A percentile compares a stretch with the other conserved stretches of the same genome.
Evolutionary conservation across 2,113 vertebrate genomes (phyloP).

Genomic region (Anoplopoma fimbria): DNA sequence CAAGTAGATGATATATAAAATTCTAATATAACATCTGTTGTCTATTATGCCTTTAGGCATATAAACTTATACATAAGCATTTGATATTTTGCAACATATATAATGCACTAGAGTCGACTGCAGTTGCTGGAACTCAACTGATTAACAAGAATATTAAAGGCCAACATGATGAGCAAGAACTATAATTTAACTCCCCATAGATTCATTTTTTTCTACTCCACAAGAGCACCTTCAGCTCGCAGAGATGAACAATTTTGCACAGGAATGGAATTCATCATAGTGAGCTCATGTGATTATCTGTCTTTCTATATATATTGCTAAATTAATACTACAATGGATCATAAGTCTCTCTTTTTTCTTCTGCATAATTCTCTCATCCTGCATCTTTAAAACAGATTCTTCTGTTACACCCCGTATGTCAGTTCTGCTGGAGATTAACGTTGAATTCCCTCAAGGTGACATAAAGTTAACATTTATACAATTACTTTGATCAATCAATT

Average conservation of each 20-base stretch:
- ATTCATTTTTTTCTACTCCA: neutral
- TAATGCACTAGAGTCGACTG: neutral
- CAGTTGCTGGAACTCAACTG: neutral
- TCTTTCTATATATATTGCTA: conserved; percentile 9
- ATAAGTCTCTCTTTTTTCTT: neutral
- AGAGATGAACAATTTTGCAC: neutral
- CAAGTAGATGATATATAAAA: neutral
- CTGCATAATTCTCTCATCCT: neutral
- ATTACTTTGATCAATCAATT: neutral
- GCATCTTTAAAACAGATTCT: neutral
- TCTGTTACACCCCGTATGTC: neutral
- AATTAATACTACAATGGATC: conserved; percentile 1
- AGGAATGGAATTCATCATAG: neutral
- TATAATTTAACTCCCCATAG: neutral
- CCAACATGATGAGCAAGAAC: neutral
- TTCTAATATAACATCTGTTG: neutral
- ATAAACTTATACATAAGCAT: too few relatives aligned
- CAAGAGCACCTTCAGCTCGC: neutral
- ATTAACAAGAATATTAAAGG: neutral
- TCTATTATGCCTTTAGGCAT: too few relatives aligned
- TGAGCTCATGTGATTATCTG: neutral
- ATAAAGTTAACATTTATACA: neutral
- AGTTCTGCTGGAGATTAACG: neutral
- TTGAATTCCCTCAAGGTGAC: neutral
- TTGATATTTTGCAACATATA: neutral